Base-by-base conservation (phyloP, 2,113 vertebrate genomes). In the Vimba vimba region DNA sequence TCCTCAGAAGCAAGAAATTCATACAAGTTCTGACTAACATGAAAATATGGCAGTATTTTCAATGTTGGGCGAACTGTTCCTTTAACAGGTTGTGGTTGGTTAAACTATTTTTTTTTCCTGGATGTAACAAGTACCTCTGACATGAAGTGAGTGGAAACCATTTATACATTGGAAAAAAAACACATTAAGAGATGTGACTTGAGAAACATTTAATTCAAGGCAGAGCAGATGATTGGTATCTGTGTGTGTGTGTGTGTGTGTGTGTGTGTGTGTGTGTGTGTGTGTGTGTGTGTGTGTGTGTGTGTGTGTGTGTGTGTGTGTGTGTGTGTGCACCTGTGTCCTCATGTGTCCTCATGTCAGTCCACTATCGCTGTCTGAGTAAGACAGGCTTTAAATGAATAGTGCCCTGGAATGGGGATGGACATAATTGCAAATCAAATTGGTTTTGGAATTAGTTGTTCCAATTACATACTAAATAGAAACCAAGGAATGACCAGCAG, bases 371-470 rank as follows among this genome's bases (percentile, higher is more conserved):
- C 64, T 45, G 59, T 78, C 43, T 64, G 60, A 59, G 62, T 27
- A 59, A 73, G 55, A 85, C 78, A 78, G 73, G 81, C 47, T 84
- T 83, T 87, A 85, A 86, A 89, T 85, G 33, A 87, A 87, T 75
- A 87, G 71, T 87, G 79, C 66, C 55, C 83, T 74, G 57, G 68
- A 68, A 73, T 85, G 47, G 73, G 59, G 57, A 87, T 84, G 23
- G 71, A 76, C 62, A 17, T 89, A 89, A 87, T 89, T 84, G 82
- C 66, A 79, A 87, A 89, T 79, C 69, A 87, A 85, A 87, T 87
- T 69, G 86, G 69, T 89, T 85, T 87, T 82, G 25, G 59, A 89
- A 89, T 85, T 81, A 82, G 86, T 87, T 84, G 83, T 89, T 84
- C 85, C 85, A 89, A 87, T 87, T 85, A 82, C 79, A 82, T 69